Evolutionary conservation across 2,797 vertebrate genomes (phyloP), one percentile per base, ranked within the genome.

Genomic region (Halcyon leucocephala): DNA sequence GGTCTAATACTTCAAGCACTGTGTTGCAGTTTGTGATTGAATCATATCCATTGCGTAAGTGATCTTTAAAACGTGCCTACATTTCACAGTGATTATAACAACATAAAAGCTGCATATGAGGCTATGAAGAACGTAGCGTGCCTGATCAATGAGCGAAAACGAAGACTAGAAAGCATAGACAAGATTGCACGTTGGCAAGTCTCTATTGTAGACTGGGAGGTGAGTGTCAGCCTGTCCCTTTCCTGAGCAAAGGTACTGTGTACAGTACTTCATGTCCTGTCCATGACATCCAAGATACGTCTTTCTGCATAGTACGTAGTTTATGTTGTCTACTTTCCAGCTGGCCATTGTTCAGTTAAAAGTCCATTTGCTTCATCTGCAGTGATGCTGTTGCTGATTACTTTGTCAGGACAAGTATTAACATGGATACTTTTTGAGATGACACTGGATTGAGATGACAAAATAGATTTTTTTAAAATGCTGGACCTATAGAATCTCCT

Each of bases 91-190:
- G 99, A 99, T 97, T 98, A 99, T 88, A 94, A 83, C 65, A 98
- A 99, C 22, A 99, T 99, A 94, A 99, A 98, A 97, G 98, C 99
- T 89, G 99, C 99, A 0, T 98, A 99, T 5, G 98, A 99, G 88
- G 98, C 99, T 24, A 99, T 99, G 99, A 99, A 99, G 98, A 99
- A 99, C 0, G 99, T 99, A 22, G 99, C 99, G 5, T 99, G 99
- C 96, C 97, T 99, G 87, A 99, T 99, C 96, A 99, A 99, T 1
- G 99, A 99, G 97, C 98, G 99, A 65, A 99, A 99, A 95, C 98
- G 99, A 84, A 98, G 99, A 79, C 97, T 99, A 66, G 99, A 99
- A 96, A 99, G 99, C 91, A 98, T 99, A 28, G 99, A 99, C 97
- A 98, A 99, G 97, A 99, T 99, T 20, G 99, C 99, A 28, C 98